A percentile compares a stretch with the other conserved stretches of the same genome.
Evolutionary conservation across 2,888 invertebrate genomes (phyloP).

Genomic region (Koerneria pararmatus): DNA sequence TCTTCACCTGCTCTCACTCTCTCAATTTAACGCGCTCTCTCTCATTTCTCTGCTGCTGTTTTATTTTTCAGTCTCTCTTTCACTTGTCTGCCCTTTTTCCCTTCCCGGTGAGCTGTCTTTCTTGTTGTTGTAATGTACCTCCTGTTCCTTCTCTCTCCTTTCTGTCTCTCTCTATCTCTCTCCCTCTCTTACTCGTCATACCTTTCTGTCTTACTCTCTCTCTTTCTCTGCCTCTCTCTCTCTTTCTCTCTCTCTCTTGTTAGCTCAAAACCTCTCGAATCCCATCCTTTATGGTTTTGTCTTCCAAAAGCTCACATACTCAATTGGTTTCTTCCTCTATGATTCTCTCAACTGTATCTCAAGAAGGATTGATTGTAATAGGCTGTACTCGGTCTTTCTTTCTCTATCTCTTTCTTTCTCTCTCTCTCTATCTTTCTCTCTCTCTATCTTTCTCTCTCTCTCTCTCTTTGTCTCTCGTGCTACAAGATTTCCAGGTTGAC

Average conservation of each 20-base stretch:
- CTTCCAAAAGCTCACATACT: too few relatives aligned
- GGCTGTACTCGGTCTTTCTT: too few relatives aligned
- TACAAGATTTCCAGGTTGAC: too few relatives aligned
- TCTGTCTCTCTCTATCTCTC: conserved; percentile 5
- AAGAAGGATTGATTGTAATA: too few relatives aligned
- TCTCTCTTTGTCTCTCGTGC: too few relatives aligned
- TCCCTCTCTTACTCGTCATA: conserved; percentile 10
- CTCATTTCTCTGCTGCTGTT: neutral
- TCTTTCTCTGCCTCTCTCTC: conserved; percentile 7
- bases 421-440: too few relatives aligned
- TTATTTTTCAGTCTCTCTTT: neutral
- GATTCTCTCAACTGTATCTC: too few relatives aligned
- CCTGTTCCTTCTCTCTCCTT: neutral
- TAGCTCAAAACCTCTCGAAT: too few relatives aligned
- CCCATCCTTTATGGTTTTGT: too few relatives aligned
- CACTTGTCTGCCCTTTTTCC: neutral
- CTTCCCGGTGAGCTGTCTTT: neutral
- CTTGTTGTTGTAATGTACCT: neutral
- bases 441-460: too few relatives aligned
- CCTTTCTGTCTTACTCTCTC: neutral
- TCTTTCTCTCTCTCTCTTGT: neutral
- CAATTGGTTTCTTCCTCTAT: too few relatives aligned
- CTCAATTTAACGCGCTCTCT: neutral
- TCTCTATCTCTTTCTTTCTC: too few relatives aligned
- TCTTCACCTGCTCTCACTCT: neutral